A percentile compares a stretch with the other conserved stretches of the same genome.
Conservation (phyloP, 2,888 invertebrate species). For the Heliothis peltigera region DNA sequence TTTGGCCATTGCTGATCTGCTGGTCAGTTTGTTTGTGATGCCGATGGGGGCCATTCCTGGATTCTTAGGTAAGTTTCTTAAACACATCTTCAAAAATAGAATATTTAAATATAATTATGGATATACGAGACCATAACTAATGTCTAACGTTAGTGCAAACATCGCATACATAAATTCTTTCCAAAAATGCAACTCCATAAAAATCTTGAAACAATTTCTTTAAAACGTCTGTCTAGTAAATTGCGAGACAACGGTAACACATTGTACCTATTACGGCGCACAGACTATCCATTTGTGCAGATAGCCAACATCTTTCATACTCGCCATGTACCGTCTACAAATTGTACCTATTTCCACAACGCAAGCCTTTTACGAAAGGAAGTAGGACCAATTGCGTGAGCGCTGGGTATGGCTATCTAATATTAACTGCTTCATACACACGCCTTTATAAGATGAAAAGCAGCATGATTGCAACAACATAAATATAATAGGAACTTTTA, state of each 20-base stretch:
- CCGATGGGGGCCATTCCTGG: slow-evolving; percentile 98
- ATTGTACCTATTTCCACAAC: slow-evolving; percentile 50
- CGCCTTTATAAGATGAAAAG: background rate
- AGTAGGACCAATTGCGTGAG: slow-evolving; percentile 55
- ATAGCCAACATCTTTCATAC: slow-evolving; percentile 38
- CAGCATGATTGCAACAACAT: background rate
- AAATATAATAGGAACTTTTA: too few relatives aligned
- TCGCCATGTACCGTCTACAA: slow-evolving; percentile 33
- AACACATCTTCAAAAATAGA: too few relatives aligned
- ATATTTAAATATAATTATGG: too few relatives aligned
- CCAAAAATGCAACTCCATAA: background rate
- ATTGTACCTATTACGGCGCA: slow-evolving; percentile 14
- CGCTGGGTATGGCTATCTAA: slow-evolving; percentile 22
- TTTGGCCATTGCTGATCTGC: slow-evolving; percentile 97
- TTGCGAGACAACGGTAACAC: slow-evolving; percentile 20
- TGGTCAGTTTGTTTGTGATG: slow-evolving; percentile 98
- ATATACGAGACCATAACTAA: too few relatives aligned
- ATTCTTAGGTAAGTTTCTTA: slow-evolving; percentile 94
- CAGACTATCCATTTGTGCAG: slow-evolving; percentile 26
- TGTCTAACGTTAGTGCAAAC: too few relatives aligned
- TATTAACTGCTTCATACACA: slow-evolving; percentile 36
- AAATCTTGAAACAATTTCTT: slow-evolving; percentile 13
- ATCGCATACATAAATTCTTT: too few relatives aligned
- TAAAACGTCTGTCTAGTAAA: slow-evolving; percentile 25
- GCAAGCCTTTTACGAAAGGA: slow-evolving; percentile 53